phyloP scores from a whole-genome alignment of 2,888 invertebrate genomes.

The Napeogenes inachia region DNA sequence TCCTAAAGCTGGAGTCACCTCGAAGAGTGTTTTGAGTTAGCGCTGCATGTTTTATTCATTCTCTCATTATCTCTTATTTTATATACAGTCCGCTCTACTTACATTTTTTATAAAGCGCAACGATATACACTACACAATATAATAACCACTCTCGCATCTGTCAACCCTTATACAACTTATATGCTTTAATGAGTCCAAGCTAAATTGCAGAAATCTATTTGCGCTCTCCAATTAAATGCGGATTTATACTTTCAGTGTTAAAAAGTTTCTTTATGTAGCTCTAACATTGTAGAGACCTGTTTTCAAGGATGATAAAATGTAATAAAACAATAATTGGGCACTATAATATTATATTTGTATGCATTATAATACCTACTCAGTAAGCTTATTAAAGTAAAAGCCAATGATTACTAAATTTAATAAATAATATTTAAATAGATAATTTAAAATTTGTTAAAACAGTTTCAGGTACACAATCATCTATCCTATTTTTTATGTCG shows the following conservation, averaged over 20 bases:
- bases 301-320: constrained; percentile 1
- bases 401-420: too few relatives aligned
- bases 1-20: too few relatives aligned
- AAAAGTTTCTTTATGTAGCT: not conserved
- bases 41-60: too few relatives aligned
- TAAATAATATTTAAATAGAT: not conserved
- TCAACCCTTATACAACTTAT: too few relatives aligned
- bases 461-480: not conserved
- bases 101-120: too few relatives aligned
- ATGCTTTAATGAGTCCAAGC: too few relatives aligned
- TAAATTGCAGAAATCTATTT: not conserved
- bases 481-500: not conserved
- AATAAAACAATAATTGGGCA: constrained; percentile 1
- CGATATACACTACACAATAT: too few relatives aligned
- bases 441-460: not conserved
- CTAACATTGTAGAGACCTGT: not conserved
- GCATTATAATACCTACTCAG: not conserved
- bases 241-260: constrained; percentile 1
- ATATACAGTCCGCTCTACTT: too few relatives aligned
- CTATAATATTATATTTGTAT: not conserved
- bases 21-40: too few relatives aligned
- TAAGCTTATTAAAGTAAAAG: too few relatives aligned
- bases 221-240: not conserved
- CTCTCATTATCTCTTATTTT: too few relatives aligned
- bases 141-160: too few relatives aligned